phyloP scores from a whole-genome alignment of 2,113 vertebrate genomes.

The Petrocephalus microphthalmus region DNA sequence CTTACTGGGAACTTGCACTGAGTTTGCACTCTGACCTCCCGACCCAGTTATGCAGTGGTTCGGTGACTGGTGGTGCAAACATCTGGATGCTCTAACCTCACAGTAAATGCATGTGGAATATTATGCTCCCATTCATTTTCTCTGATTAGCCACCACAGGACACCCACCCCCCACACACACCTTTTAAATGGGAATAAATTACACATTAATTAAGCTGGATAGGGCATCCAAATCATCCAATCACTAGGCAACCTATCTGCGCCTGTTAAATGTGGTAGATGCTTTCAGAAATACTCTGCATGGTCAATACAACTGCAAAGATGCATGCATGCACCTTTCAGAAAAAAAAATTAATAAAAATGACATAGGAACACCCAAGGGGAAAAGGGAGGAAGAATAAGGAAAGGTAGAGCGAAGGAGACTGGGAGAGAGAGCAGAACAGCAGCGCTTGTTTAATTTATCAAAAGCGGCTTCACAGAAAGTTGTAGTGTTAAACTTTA shows the following conservation, averaged over 20 bases:
- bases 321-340: conserved; percentile 22
- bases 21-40: not conserved
- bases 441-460: conserved; percentile 47
- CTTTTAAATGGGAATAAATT: not conserved
- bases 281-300: conserved; percentile 37
- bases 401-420: conserved; percentile 14
- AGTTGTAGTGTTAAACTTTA: conserved; percentile 59
- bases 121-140: not conserved
- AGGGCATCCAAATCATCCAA: not conserved
- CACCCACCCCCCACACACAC: not conserved
- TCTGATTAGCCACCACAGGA: not conserved
- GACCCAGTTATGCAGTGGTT: not conserved
- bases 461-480: conserved; percentile 44
- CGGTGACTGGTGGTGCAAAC: not conserved
- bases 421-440: conserved; percentile 31
- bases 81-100: not conserved
- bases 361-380: conserved; percentile 23
- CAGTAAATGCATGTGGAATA: not conserved
- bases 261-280: conserved; percentile 27
- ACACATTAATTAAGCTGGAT: not conserved
- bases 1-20: not conserved
- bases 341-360: conserved; percentile 36
- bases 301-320: conserved; percentile 33
- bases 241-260: not conserved
- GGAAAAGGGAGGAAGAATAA: conserved; percentile 10